Percentiles rank a stretch among this genome's conserved stretches.
Evolutionary conservation across 2,888 invertebrate species (phyloP).

Genomic region (Eledona agricola): DNA sequence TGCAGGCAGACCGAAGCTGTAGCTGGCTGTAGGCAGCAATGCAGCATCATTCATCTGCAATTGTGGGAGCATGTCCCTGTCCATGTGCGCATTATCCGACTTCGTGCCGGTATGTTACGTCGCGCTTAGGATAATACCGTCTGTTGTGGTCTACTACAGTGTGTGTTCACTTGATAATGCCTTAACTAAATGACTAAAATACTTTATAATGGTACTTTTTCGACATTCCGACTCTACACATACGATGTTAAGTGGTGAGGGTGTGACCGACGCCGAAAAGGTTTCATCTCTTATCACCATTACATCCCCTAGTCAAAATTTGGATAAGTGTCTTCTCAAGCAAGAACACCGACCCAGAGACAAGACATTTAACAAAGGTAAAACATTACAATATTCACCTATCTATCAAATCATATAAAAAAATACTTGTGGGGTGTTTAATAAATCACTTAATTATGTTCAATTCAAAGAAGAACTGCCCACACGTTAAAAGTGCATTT

Average conservation of each 20-base stretch:
- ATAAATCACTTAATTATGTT: no score
- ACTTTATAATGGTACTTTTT: slow-evolving; percentile 33
- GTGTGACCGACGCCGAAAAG: slow-evolving; percentile 37
- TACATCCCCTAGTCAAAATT: slow-evolving; percentile 26
- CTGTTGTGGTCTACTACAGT: slow-evolving; percentile 6
- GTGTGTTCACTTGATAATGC: slow-evolving; percentile 11
- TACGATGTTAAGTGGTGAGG: slow-evolving; percentile 33
- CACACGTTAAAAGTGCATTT: no score
- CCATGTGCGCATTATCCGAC: slow-evolving; percentile 37
- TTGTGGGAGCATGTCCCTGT: slow-evolving; percentile 38
- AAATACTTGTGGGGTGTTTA: no score
- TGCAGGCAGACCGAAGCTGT: no score
- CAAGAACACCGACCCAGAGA: slow-evolving; percentile 5
- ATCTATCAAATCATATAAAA: neutral
- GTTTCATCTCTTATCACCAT: slow-evolving; percentile 28
- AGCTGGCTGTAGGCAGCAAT: no score
- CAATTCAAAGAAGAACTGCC: no score
- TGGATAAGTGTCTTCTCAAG: slow-evolving; percentile 12
- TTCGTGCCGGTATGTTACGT: slow-evolving; percentile 27
- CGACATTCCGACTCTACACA: slow-evolving; percentile 35
- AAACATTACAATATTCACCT: no score
- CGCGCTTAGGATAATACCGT: slow-evolving; percentile 21
- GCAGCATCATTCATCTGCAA: slow-evolving; percentile 39
- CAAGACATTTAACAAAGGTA: slow-evolving; percentile 28
- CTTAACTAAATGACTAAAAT: slow-evolving; percentile 3